phyloP scores from a whole-genome alignment of 2,797 vertebrate species.

The Phylloscopus collybita region DNA sequence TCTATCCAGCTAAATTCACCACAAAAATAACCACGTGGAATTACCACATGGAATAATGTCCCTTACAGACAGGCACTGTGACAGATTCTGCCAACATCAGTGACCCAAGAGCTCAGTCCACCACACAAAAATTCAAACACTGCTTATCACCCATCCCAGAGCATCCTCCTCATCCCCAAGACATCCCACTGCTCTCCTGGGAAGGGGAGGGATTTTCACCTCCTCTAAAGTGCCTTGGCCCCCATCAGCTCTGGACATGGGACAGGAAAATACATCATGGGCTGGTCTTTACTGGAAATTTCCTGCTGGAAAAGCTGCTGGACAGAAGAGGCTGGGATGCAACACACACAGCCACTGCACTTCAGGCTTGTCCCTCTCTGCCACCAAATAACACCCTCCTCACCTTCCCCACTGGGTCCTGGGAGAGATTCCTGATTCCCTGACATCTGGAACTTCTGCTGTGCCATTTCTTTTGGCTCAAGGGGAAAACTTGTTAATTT shows the following conservation, averaged over 20 bases:
- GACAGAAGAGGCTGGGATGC: not conserved
- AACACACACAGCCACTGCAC: fast-evolving
- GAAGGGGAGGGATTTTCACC: not conserved
- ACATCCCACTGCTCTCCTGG: fast-evolving
- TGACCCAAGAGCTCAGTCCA: not conserved
- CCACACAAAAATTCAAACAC: fast-evolving
- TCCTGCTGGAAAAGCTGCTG: not conserved
- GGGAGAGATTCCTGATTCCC: fast-evolving
- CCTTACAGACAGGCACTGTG: not conserved
- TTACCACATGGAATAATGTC: not conserved
- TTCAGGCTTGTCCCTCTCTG: not conserved
- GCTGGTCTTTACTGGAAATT: not conserved
- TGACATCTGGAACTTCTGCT: not conserved
- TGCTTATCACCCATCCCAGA: fast-evolving
- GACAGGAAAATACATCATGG: not conserved
- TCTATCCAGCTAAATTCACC: not conserved
- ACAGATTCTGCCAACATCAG: not conserved
- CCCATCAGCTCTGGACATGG: not conserved
- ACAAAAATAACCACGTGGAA: not conserved
- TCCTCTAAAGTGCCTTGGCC: not conserved
- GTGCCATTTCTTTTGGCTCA: not conserved
- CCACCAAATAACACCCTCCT: not conserved
- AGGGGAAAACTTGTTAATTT: not conserved
- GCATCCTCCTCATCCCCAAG: not conserved
- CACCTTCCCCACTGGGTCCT: not conserved